A percentile compares a stretch with the other conserved stretches of the same genome.
Evolutionary conservation across 2,888 invertebrate species (phyloP).

Genomic region (Spicauda simplicius): DNA sequence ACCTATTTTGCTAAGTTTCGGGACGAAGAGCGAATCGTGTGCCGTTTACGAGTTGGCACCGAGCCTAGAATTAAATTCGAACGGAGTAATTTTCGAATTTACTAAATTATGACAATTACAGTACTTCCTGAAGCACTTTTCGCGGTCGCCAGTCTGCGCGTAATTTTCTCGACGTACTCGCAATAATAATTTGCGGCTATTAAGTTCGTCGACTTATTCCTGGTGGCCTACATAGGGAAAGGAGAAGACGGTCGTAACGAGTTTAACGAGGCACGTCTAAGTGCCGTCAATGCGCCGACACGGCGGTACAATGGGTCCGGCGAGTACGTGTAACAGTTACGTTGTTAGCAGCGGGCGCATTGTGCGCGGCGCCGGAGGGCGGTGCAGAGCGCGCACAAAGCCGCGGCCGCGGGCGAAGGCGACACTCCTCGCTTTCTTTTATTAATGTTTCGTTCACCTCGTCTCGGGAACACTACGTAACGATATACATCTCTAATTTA

Average conservation of each 20-base stretch:
- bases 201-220: background rate
- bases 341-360: background rate
- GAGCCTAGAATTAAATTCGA: slow-evolving; percentile 20
- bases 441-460: slow-evolving; percentile 2
- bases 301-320: background rate
- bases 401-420: slow-evolving; percentile 9
- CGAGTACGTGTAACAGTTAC: background rate
- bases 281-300: background rate
- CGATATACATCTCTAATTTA: slow-evolving; percentile 11
- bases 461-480: slow-evolving; percentile 6
- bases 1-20: slow-evolving; percentile 13
- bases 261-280: background rate
- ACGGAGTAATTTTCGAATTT: slow-evolving; percentile 19
- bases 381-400: background rate
- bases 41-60: slow-evolving; percentile 26
- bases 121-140: slow-evolving; percentile 7
- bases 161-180: slow-evolving; percentile 1
- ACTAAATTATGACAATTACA: slow-evolving; percentile 19
- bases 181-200: slow-evolving; percentile 1
- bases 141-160: background rate
- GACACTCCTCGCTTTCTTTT: background rate
- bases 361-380: background rate
- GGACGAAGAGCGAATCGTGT: slow-evolving; percentile 4
- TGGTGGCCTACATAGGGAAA: background rate
- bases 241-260: background rate